Conservation (phyloP, 2,113 vertebrate species). For the Cepphus grylle region DNA sequence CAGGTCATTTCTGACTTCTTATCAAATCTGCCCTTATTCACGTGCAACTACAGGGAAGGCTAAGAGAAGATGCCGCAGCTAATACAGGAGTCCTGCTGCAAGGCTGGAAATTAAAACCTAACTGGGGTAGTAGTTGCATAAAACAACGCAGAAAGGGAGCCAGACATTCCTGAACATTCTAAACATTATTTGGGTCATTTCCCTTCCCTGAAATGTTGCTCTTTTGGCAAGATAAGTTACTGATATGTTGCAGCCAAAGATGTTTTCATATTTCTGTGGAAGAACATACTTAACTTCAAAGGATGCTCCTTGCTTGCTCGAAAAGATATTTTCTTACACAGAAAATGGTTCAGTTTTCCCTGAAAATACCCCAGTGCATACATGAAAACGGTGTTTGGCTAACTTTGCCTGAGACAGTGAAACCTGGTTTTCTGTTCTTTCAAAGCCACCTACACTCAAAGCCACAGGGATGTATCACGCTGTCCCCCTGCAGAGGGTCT, state of each 20-base stretch:
- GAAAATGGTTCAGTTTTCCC: not conserved
- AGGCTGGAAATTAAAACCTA: not conserved
- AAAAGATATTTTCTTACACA: not conserved
- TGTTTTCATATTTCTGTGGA: not conserved
- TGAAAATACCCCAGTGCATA: not conserved
- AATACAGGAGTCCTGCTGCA: not conserved
- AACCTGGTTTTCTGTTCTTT: not conserved
- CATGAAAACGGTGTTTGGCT: not conserved
- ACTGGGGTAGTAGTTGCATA: not conserved
- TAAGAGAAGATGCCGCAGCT: not conserved
- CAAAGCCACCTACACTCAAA: not conserved
- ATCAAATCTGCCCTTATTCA: not conserved
- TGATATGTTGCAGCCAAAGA: not conserved
- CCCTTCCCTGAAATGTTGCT: not conserved
- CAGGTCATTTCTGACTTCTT: not conserved
- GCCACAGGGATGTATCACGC: not conserved
- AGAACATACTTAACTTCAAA: not conserved
- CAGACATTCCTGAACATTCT: not conserved
- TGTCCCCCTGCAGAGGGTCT: not conserved
- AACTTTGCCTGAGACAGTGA: not conserved
- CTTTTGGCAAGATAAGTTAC: not conserved
- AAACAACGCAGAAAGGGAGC: not conserved
- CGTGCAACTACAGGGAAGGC: accelerated
- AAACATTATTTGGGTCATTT: not conserved
- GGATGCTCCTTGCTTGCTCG: not conserved